These are phyloP conservation scores for Entosphenus tridentatus DNA, from an alignment of 2,113 vertebrate species.

Conservation along the genomic window DNA sequence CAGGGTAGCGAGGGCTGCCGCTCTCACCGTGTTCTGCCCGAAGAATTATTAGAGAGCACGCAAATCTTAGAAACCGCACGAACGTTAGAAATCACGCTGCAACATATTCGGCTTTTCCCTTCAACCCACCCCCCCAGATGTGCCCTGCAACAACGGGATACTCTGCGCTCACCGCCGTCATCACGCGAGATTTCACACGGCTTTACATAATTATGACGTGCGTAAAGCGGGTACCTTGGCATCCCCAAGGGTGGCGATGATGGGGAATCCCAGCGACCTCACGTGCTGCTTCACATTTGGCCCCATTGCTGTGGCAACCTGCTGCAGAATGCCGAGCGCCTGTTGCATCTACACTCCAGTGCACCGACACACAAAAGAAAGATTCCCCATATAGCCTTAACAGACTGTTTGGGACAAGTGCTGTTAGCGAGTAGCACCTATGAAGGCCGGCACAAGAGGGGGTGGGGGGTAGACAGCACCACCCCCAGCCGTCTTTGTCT, in stretches of 20 bases:
- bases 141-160: no score
- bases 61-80: slow-evolving; percentile 4
- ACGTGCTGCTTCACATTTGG: slow-evolving; percentile 68
- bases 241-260: slow-evolving; percentile 76
- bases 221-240: slow-evolving; percentile 42
- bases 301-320: slow-evolving; percentile 63
- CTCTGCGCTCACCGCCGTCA: no score
- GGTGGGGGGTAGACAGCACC: no score
- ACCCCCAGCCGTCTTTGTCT: no score
- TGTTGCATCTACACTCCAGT: slow-evolving; percentile 48
- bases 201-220: no score
- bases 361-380: no score
- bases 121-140: no score
- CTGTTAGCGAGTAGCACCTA: no score
- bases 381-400: no score
- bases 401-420: no score
- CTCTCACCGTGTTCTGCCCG: slow-evolving; percentile 43
- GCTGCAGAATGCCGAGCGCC: slow-evolving; percentile 64
- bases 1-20: slow-evolving; percentile 54
- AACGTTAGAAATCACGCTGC: slow-evolving; percentile 1
- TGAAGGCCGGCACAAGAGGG: no score
- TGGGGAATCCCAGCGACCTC: slow-evolving; percentile 53
- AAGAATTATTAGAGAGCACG: slow-evolving; percentile 7
- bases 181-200: no score
- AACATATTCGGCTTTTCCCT: neutral